Percentiles rank a stretch among this genome's conserved stretches.
Conservation (phyloP, 2,797 vertebrate genomes). For the Myotis vivesi region DNA sequence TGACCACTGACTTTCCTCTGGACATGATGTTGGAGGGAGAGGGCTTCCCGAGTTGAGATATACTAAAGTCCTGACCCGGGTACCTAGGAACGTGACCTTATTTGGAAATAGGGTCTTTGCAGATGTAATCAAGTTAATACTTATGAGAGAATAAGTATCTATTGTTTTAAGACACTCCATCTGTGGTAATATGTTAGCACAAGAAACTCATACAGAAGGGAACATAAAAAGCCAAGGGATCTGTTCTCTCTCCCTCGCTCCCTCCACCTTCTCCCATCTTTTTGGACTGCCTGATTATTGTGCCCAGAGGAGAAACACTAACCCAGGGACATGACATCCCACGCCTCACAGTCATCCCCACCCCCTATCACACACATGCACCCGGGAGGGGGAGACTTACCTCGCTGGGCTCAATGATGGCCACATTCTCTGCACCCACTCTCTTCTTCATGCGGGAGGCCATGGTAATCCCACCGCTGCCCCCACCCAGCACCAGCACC, state of each 20-base stretch:
- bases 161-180: neutral
- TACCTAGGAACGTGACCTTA: neutral
- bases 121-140: neutral
- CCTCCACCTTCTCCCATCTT: neutral
- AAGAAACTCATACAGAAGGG: neutral
- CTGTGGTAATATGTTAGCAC: neutral
- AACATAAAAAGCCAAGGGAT: neutral
- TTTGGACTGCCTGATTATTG: neutral
- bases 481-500: conserved; percentile 94
- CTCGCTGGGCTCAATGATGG: conserved; percentile 94
- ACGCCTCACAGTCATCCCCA: neutral
- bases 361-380: rapidly evolving
- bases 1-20: neutral
- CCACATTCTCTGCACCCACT: conserved; percentile 92
- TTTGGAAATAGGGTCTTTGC: neutral
- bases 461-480: conserved; percentile 93
- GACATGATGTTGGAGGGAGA: neutral
- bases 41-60: neutral
- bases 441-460: conserved; percentile 93
- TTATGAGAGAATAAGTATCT: neutral
- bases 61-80: neutral
- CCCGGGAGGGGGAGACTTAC: conserved; percentile 74
- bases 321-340: neutral
- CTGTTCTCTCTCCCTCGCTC: neutral
- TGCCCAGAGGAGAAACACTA: neutral